Evolutionary conservation across 2,888 invertebrate species (phyloP).

Genomic region (Dryomyza anilis): DNA sequence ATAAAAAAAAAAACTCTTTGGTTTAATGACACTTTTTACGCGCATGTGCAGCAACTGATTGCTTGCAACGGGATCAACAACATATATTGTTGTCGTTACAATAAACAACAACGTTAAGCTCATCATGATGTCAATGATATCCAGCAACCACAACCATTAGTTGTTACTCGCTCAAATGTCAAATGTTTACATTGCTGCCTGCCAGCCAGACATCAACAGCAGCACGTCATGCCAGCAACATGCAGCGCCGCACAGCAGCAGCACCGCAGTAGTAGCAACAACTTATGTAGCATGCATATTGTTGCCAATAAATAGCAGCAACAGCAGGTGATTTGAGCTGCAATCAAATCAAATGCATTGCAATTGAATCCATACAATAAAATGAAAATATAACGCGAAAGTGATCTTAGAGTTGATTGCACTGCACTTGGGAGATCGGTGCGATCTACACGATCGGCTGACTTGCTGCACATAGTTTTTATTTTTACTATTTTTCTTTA

Average conservation of each 20-base stretch:
- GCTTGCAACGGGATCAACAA: constrained; percentile 24
- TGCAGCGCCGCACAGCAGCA: not conserved
- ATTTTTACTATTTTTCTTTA: not conserved
- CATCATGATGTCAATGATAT: constrained; percentile 33
- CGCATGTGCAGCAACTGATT: not conserved
- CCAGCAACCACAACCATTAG: not conserved
- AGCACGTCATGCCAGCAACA: too few species aligned
- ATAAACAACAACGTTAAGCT: not conserved
- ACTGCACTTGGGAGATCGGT: not conserved
- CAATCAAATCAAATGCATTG: constrained; percentile 2
- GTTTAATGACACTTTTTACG: constrained; percentile 30
- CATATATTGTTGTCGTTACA: not conserved
- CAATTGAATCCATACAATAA: not conserved
- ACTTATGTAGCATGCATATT: not conserved
- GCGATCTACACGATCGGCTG: too few species aligned
- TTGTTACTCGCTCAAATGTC: constrained; percentile 2
- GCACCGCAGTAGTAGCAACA: not conserved
- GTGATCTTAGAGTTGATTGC: constrained; percentile 18
- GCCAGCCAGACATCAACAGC: too few species aligned
- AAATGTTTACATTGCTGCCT: constrained; percentile 8
- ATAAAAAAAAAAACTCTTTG: too few species aligned
- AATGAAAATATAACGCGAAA: constrained; percentile 13
- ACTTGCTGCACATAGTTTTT: not conserved
- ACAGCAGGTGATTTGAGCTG: too few species aligned
- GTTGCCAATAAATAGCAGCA: too few species aligned